Evolutionary conservation across 2,113 vertebrate genomes (phyloP).

Genomic region (Hippocampus comes): DNA sequence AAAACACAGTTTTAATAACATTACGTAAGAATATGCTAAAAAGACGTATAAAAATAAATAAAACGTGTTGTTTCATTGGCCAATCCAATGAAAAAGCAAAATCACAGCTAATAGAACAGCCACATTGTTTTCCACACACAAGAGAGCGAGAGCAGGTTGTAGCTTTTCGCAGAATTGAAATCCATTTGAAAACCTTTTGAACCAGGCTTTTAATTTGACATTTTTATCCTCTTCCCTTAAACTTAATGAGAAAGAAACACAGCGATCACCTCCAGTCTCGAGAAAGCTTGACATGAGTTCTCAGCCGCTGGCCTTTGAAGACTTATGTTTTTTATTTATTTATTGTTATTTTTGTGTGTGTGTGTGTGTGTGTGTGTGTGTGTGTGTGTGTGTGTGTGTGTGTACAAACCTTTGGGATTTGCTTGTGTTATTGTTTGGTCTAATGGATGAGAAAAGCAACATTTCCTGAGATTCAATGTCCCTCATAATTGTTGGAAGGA

Average conservation of each 20-base stretch:
- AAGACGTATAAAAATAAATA: no score
- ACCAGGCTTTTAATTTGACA: conserved; percentile 34
- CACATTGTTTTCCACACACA: background rate
- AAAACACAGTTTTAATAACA: no score
- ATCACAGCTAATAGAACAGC: background rate
- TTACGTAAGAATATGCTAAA: no score
- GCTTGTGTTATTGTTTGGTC: conserved; percentile 85
- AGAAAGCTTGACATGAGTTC: conserved; percentile 66
- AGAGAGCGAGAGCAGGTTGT: background rate
- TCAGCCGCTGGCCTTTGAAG: conserved; percentile 69
- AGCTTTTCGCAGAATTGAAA: conserved; percentile 32
- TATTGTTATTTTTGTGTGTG: background rate
- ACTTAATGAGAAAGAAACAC: conserved; percentile 18
- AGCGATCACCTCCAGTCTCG: background rate
- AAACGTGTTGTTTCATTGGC: no score
- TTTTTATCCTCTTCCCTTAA: conserved; percentile 36
- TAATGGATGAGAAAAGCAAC: conserved; percentile 88
- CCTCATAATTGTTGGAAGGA: conserved; percentile 99
- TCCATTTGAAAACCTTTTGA: conserved; percentile 27
- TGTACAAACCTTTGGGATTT: conserved; percentile 74
- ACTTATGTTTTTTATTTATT: conserved; percentile 66
- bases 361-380: conserved; percentile 17
- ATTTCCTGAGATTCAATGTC: conserved; percentile 99
- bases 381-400: background rate
- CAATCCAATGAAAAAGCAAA: background rate